phyloP scores from a whole-genome alignment of 2,888 invertebrate species.

The Blastobasis lacticolella region DNA sequence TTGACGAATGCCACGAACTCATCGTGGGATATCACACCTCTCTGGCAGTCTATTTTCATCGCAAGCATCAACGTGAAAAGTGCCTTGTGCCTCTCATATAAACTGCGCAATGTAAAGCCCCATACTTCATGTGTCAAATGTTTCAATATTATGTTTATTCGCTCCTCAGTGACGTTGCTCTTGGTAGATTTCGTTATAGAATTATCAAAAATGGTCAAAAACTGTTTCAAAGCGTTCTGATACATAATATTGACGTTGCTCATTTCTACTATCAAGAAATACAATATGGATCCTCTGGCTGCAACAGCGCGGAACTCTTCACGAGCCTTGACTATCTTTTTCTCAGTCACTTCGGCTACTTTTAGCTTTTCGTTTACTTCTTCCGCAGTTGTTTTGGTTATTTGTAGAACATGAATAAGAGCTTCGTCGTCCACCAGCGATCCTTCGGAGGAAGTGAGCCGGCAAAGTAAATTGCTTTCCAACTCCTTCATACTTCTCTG shows the following conservation, averaged over 20 bases:
- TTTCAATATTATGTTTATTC: conserved; percentile 90
- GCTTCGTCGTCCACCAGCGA: conserved; percentile 97
- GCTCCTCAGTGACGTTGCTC: conserved; percentile 86
- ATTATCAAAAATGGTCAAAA: conserved; percentile 92
- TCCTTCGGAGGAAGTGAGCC: conserved; percentile 94
- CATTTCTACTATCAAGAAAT: conserved; percentile 98
- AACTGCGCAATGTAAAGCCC: conserved; percentile 92
- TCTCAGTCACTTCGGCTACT: conserved; percentile 94
- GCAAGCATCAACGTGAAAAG: conserved; percentile 95
- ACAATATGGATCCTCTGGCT: conserved; percentile 93
- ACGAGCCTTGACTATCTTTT: conserved; percentile 93
- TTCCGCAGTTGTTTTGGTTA: conserved; percentile 91
- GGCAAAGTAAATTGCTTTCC: conserved; percentile 91
- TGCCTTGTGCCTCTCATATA: conserved; percentile 94
- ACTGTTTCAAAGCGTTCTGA: conserved; percentile 96
- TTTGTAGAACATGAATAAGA: conserved; percentile 89
- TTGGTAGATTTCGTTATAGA: conserved; percentile 94
- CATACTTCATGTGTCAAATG: conserved; percentile 94
- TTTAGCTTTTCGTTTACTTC: conserved; percentile 95
- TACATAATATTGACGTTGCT: conserved; percentile 97
- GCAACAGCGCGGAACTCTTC: conserved; percentile 98
- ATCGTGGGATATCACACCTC: conserved; percentile 85
- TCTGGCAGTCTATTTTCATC: conserved; percentile 94
- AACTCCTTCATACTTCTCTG: conserved; percentile 96
- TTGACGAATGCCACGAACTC: conserved; percentile 97